Percentiles rank a stretch among this genome's conserved stretches.
Conservation (phyloP, 2,888 invertebrate genomes). For the Chironomus tentans region DNA sequence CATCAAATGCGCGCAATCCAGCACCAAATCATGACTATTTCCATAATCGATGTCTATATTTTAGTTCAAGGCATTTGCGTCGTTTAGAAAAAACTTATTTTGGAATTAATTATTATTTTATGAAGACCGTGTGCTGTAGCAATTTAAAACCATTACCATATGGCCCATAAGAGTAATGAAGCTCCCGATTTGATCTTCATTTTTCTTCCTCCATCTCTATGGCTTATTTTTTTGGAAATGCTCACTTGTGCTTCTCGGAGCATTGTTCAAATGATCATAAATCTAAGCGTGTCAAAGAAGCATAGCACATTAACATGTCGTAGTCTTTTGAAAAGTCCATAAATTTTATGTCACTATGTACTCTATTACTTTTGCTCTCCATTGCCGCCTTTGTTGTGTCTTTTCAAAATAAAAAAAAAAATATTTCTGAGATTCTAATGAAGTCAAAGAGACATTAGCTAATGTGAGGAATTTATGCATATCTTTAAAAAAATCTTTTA, state of each 20-base stretch:
- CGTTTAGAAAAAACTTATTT: too few species aligned
- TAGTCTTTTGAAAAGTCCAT: background rate
- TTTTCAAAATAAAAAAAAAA: background rate
- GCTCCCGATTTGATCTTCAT: constrained; percentile 13
- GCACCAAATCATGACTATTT: too few species aligned
- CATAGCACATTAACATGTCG: background rate
- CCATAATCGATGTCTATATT: too few species aligned
- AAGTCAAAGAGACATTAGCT: too few species aligned
- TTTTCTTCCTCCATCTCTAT: background rate
- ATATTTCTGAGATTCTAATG: too few species aligned
- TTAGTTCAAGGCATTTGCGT: too few species aligned
- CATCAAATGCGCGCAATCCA: too few species aligned
- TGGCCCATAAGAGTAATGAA: background rate
- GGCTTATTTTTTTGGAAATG: too few species aligned
- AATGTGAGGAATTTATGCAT: too few species aligned
- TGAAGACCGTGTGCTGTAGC: background rate
- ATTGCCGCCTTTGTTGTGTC: background rate
- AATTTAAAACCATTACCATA: background rate
- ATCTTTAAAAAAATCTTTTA: background rate
- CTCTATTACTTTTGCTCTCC: background rate
- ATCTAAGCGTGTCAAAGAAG: constrained; percentile 16
- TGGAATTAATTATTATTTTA: too few species aligned
- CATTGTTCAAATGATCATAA: constrained; percentile 18
- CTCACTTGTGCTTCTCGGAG: background rate
- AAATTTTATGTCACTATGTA: background rate